Percentiles rank a stretch among this genome's conserved stretches.
These are phyloP conservation scores for Tachystola acroxantha DNA, from an alignment of 2,888 invertebrate genomes.

Conservation along the genomic window DNA sequence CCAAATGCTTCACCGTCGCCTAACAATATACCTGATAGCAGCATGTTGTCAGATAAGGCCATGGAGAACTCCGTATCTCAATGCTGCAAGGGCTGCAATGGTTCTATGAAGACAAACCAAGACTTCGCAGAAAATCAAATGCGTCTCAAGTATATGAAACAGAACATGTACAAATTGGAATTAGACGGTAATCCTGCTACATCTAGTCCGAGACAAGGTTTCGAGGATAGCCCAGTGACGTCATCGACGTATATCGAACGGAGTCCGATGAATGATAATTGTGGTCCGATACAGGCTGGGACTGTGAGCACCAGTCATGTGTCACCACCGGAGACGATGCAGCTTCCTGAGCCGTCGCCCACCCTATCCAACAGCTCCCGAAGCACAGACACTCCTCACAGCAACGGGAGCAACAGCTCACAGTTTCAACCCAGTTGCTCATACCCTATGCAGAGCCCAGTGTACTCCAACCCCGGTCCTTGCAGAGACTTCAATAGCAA, in stretches of 20 bases:
- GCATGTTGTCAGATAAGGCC: constrained; percentile 56
- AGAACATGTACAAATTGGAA: constrained; percentile 62
- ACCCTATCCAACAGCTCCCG: constrained; percentile 76
- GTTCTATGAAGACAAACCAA: constrained; percentile 57
- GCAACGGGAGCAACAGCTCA: constrained; percentile 48
- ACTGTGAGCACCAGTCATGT: constrained; percentile 91
- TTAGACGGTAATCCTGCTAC: constrained; percentile 66
- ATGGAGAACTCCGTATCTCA: constrained; percentile 43
- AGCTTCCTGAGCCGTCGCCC: constrained; percentile 79
- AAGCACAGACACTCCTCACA: constrained; percentile 67
- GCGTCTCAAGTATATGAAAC: constrained; percentile 59
- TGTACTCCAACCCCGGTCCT: constrained; percentile 66
- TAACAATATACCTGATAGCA: constrained; percentile 67
- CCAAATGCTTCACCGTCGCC: constrained; percentile 62
- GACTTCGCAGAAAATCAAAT: constrained; percentile 56
- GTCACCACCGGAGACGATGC: constrained; percentile 79
- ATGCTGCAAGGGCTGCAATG: constrained; percentile 76
- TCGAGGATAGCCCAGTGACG: constrained; percentile 81
- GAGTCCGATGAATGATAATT: constrained; percentile 77
- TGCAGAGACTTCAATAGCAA: constrained; percentile 54
- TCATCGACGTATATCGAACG: constrained; percentile 83
- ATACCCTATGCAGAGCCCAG: constrained; percentile 66
- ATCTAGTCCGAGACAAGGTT: constrained; percentile 75
- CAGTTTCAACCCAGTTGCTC: constrained; percentile 53
- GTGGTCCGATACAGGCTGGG: constrained; percentile 89